Conservation (phyloP, 2,113 vertebrate genomes). For the Ochotona curzoniae region DNA sequence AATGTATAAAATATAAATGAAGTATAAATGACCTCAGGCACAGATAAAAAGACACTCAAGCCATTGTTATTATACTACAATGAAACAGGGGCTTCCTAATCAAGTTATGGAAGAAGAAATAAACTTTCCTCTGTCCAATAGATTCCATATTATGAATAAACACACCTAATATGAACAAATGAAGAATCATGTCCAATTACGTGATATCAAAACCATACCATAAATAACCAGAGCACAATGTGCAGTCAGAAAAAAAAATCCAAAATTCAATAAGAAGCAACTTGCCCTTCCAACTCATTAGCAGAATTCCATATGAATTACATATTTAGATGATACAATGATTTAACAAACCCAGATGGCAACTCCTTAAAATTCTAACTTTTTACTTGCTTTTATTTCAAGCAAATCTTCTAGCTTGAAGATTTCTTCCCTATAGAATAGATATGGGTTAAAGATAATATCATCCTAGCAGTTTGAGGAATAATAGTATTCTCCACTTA, state of each 20-base stretch:
- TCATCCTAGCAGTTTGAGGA: not conserved
- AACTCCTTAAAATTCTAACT: not conserved
- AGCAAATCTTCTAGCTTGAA: not conserved
- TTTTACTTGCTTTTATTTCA: conserved; percentile 7
- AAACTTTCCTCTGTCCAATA: conserved; percentile 44
- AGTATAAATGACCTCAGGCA: conserved; percentile 48
- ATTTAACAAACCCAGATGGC: not conserved
- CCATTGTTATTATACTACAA: conserved; percentile 59
- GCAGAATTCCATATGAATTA: not conserved
- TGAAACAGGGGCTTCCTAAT: conserved; percentile 54
- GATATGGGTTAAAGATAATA: not conserved
- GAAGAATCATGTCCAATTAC: conserved; percentile 51
- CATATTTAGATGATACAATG: not conserved
- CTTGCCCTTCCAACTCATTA: not conserved
- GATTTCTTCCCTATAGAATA: not conserved
- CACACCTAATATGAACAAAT: conserved; percentile 6
- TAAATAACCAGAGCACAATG: conserved; percentile 35
- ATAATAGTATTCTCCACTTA: not conserved
- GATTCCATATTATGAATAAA: conserved; percentile 54
- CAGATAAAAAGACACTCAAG: conserved; percentile 52
- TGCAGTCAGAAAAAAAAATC: not conserved
- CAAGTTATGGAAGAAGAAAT: conserved; percentile 66
- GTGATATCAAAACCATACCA: conserved; percentile 35
- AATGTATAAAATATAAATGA: conserved; percentile 22
- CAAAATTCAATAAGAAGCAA: not conserved